Percentiles rank a stretch among this genome's conserved stretches.
phyloP scores from a whole-genome alignment of 2,113 vertebrate genomes.

The Paramormyrops kingsleyae region DNA sequence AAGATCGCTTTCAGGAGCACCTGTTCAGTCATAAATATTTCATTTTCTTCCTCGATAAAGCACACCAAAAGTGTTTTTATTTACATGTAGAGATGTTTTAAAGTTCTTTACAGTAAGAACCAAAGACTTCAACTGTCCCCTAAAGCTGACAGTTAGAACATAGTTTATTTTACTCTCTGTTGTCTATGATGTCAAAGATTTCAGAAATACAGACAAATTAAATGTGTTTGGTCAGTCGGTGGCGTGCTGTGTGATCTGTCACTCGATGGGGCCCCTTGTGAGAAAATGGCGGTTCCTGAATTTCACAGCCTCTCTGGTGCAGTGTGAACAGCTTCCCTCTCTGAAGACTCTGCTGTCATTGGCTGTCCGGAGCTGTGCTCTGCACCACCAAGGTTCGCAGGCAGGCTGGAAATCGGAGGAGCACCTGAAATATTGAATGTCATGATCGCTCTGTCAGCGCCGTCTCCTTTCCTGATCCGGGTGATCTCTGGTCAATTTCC shows the following conservation, averaged over 20 bases:
- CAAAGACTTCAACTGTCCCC: background rate
- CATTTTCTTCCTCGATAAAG: background rate
- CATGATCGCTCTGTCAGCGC: background rate
- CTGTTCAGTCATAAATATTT: background rate
- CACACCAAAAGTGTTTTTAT: background rate
- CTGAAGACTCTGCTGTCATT: background rate
- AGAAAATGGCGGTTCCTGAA: background rate
- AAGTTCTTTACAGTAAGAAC: background rate
- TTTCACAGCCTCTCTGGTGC: background rate
- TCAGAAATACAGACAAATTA: background rate
- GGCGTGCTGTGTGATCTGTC: background rate
- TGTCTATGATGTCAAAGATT: background rate
- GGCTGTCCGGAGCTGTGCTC: background rate
- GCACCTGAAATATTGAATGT: background rate
- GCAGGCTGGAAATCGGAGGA: background rate
- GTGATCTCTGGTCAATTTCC: background rate
- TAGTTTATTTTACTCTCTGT: background rate
- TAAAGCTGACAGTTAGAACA: background rate
- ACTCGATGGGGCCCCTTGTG: background rate
- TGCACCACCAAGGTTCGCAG: background rate
- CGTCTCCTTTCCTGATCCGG: background rate
- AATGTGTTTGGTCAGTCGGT: background rate
- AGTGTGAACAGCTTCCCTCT: background rate
- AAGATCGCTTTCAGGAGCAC: background rate
- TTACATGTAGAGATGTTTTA: background rate